Evolutionary conservation across 2,888 invertebrate species (phyloP), one percentile per base, ranked within the genome.

Genomic region (Archaeoteleia sp.): DNA sequence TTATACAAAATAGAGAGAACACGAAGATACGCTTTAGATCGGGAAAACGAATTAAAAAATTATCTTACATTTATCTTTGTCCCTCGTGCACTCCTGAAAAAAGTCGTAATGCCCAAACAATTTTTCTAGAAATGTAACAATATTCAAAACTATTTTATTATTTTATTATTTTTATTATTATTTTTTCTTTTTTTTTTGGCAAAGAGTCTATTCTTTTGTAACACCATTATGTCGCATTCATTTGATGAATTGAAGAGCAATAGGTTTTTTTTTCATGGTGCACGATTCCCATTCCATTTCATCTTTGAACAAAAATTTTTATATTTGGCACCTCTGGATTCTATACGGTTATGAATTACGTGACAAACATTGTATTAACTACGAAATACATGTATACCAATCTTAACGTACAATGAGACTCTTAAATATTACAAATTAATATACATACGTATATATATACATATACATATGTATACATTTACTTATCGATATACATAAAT

Each of bases 311-410:
- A 32, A 70, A 58, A 63, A 70, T 49, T 61, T 65, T 67, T 20
- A 70, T 45, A 60, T 73, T 73, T 74, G 73, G 72, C 74, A 76
- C 73, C 62, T 69, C 67, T 68, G 74, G 69, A 75, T 72, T 45
- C 51, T 61, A 54, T 57, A 58, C 34, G 39, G 20, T 40, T 61
- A 43, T 45, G 49, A 60, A 61, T 53, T 37, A 53, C 49, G 69
- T 63, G 67, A 74, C 70, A 68, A 71, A 71, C 63, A 71, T 67
- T 65, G 70, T 53, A 63, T 34, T 49, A 61, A 9, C 65, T 71
- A 71, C 58, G 54, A 67, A 70, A 62, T 69, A 74, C 71, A 72
- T 67, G 65, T 72, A 76, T 70, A 70, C 65, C 68, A 67, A 69
- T 61, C 51, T 62, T 70, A 71, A 72, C 49, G 65, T 54, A 72